Evolutionary conservation across 2,888 invertebrate species (phyloP).

Genomic region (Perithous albicinctus): DNA sequence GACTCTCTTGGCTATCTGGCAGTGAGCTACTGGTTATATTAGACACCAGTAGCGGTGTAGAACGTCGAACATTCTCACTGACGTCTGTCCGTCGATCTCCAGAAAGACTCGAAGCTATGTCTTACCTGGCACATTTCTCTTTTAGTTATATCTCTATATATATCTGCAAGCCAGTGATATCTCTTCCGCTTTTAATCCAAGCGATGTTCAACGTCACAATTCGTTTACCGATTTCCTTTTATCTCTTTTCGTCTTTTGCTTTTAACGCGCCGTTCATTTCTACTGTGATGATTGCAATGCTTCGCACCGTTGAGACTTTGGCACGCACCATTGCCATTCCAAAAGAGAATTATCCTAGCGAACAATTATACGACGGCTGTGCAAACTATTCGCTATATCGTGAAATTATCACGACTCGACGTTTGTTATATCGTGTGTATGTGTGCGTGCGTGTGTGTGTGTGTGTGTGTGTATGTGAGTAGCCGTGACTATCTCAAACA

Average conservation of each 20-base stretch:
- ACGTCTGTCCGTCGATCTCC: conserved; percentile 10
- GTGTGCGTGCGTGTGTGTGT: conserved; percentile 12
- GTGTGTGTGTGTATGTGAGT: conserved; percentile 1
- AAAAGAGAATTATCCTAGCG: conserved; percentile 23
- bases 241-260: not conserved
- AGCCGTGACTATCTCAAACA: conserved; percentile 16
- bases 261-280: not conserved
- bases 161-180: not conserved
- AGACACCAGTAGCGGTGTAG: not conserved
- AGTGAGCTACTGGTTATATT: not conserved
- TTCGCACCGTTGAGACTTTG: not conserved
- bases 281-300: not conserved
- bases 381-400: conserved; percentile 11
- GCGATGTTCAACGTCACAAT: conserved; percentile 1
- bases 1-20: not conserved
- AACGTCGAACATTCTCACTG: conserved; percentile 22
- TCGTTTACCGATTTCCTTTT: not conserved
- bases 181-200: conserved; percentile 4
- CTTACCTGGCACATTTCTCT: conserved; percentile 6
- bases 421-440: not conserved
- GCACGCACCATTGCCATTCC: conserved; percentile 21
- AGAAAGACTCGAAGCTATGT: not conserved
- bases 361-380: conserved; percentile 16
- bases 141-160: not conserved
- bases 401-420: conserved; percentile 31